Evolutionary conservation across 2,113 vertebrate genomes (phyloP), one percentile per base, ranked within the genome.

Genomic region (Channa maculata): DNA sequence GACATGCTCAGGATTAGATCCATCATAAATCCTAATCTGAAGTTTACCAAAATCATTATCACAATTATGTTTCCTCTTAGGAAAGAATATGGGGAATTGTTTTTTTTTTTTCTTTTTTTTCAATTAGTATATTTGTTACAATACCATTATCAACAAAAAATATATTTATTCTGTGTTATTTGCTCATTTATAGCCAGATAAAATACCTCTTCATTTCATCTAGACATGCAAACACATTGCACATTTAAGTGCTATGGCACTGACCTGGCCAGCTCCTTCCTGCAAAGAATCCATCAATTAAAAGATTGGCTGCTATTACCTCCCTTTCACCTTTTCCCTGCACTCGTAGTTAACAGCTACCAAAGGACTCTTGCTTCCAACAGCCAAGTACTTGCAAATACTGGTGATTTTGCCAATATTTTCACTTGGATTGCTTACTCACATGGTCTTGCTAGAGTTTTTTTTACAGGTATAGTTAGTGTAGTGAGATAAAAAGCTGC

Each of bases 1-100:
- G 76, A 65, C 60, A 24, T 5, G 49, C 86, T 84, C 77, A 68
- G 80, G 83, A 86, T 90, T 86, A 83, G 67, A 71, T n/a, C 9
- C 79, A 83, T 79, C 66, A 80, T 63, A 82, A 75, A 63, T 87
- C 72, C 38, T 63, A 15, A 24, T 51, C 45, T 69, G 67, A 85
- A 76, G 71, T 76, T 80, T 74, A 64, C 34, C 59, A 63, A 88
- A 75, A 68, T 75, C 54, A 48, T 2, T n/a, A 59, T 62, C 34
- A 48, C 50, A 55, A 13, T 53, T 2, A 57, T 50, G 4, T 63
- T 75, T 74, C 59, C 49, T 36, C 24, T 39, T 58, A 33, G 8
- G 71, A 67, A 41, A 6, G 3, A 55, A 49, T 64, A 61, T 12
- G 2, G n/a, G 37, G 10, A 5, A 65, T 77, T 65, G 55, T 3